Evolutionary conservation across 2,888 invertebrate species (phyloP).

Genomic region (Physocephala rufipes): DNA sequence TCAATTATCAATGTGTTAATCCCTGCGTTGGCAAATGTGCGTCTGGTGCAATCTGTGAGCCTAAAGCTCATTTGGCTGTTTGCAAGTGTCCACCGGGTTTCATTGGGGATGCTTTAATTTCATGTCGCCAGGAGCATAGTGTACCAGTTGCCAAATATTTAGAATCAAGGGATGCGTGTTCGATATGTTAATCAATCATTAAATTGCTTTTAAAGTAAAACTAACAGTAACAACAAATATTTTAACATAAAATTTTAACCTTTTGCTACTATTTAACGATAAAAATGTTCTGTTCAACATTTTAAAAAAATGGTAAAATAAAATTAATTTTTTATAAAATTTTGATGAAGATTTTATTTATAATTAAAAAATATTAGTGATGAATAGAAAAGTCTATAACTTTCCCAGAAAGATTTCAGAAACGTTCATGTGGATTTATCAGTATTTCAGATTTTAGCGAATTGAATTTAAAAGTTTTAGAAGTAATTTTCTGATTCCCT

Average conservation of each 20-base stretch:
- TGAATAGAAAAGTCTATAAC: too few relatives aligned
- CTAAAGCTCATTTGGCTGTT: constrained; percentile 80
- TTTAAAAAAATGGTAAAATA: too few relatives aligned
- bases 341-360: too few relatives aligned
- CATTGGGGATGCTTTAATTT: constrained; percentile 71
- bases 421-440: too few relatives aligned
- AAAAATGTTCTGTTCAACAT: too few relatives aligned
- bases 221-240: constrained; percentile 3
- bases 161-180: neutral
- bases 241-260: neutral
- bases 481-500: too few relatives aligned
- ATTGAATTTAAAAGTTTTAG: too few relatives aligned
- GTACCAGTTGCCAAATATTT: constrained; percentile 64
- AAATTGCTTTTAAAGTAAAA: neutral
- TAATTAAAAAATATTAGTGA: too few relatives aligned
- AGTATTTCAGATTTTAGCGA: too few relatives aligned
- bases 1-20: constrained; percentile 77
- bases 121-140: constrained; percentile 67
- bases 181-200: constrained; percentile 2
- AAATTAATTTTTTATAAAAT: too few relatives aligned
- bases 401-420: too few relatives aligned
- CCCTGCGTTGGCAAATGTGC: constrained; percentile 85
- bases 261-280: too few relatives aligned
- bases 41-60: constrained; percentile 77
- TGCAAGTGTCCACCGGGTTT: constrained; percentile 81